These are phyloP conservation scores for Semnopithecus entellus DNA, from an alignment of 2,113 vertebrate species.

Conservation along the genomic window DNA sequence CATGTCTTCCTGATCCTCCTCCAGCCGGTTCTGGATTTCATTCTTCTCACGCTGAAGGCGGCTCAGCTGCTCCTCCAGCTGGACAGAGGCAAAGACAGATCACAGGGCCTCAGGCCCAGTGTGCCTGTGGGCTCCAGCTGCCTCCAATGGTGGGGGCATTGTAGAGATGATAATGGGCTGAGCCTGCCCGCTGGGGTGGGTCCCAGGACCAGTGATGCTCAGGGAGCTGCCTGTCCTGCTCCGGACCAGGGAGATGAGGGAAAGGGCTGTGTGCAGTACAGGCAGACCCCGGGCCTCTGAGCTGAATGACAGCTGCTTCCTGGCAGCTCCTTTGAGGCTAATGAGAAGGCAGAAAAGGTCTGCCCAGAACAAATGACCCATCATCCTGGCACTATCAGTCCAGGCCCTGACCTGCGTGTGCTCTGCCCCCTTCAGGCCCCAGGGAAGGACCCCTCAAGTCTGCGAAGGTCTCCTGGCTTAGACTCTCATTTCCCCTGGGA, in stretches of 20 bases:
- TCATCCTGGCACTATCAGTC: background rate
- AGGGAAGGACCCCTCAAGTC: background rate
- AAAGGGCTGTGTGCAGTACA: background rate
- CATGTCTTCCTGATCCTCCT: conserved; percentile 98
- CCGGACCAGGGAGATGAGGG: background rate
- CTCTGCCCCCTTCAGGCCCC: background rate
- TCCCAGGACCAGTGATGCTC: background rate
- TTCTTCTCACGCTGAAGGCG: conserved; percentile 98
- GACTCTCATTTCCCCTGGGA: background rate
- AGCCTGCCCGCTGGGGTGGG: background rate
- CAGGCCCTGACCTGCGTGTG: background rate
- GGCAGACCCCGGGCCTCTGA: background rate
- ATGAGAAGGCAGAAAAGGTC: conserved; percentile 58
- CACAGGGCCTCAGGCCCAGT: background rate
- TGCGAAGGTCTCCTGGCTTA: background rate
- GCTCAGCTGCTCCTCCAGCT: conserved; percentile 98
- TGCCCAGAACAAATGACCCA: conserved; percentile 45
- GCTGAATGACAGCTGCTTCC: conserved; percentile 56
- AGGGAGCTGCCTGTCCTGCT: background rate
- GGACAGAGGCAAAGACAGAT: conserved; percentile 48
- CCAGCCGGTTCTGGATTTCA: conserved; percentile 94
- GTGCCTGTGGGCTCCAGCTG: background rate
- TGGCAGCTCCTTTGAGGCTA: conserved; percentile 53
- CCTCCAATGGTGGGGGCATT: background rate
- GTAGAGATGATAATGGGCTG: background rate